Evolutionary conservation across 1,140 invertebrate species (phyloP).

Genomic region (Cotesia vestalis): DNA sequence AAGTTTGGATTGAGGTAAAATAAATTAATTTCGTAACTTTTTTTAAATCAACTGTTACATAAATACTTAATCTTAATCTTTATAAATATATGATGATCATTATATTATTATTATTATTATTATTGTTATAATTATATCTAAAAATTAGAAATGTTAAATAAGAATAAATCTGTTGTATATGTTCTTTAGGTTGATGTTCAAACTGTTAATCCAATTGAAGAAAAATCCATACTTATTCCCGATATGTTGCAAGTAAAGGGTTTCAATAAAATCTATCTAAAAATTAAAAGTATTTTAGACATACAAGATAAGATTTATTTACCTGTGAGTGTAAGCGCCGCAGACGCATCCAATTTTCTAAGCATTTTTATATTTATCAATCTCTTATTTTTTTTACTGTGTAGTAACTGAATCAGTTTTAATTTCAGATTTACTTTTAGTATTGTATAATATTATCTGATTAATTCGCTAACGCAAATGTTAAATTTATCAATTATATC

Average conservation of each 20-base stretch:
- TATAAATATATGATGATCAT: no score
- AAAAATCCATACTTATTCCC: constrained; percentile 55
- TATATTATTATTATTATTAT: no score
- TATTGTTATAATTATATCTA: no score
- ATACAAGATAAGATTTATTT: neutral
- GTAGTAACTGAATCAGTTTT: no score
- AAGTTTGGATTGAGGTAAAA: constrained; percentile 38
- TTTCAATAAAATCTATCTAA: constrained; percentile 36
- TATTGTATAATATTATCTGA: no score
- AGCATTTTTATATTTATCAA: neutral
- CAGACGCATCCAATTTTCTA: neutral
- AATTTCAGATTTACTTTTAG: no score
- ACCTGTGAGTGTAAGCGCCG: neutral
- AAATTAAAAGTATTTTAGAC: constrained; percentile 35
- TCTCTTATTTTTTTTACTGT: neutral
- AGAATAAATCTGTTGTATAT: no score
- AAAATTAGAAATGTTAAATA: no score
- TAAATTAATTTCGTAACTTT: constrained; percentile 22
- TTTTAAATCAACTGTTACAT: no score
- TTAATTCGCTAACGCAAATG: no score
- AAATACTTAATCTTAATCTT: no score
- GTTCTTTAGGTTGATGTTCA: neutral
- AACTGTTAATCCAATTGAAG: constrained; percentile 49
- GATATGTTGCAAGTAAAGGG: constrained; percentile 32
- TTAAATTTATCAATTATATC: no score